phyloP scores from a whole-genome alignment of 2,888 invertebrate species.

The Oscheius sp. region DNA sequence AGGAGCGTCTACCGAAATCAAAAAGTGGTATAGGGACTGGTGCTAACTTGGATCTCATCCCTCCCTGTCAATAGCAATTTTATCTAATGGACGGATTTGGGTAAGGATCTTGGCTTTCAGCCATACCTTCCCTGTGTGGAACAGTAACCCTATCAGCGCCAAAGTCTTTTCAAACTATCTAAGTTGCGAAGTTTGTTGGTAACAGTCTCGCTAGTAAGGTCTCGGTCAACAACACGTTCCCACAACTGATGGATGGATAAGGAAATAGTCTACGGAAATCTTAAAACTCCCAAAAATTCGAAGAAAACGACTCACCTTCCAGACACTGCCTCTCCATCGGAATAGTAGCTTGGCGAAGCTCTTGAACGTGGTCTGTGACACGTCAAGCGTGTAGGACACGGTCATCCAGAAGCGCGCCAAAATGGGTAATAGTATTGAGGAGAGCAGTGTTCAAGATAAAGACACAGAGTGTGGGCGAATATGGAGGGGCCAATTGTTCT shows the following conservation, averaged over 20 bases:
- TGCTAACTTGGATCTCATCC: no score
- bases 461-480: not conserved
- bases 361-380: conserved; percentile 54
- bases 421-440: conserved; percentile 15
- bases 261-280: not conserved
- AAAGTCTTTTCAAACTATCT: no score
- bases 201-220: no score
- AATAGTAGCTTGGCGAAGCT: conserved; percentile 58
- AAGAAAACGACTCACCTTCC: conserved; percentile 46
- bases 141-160: no score
- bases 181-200: no score
- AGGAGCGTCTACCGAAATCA: not conserved
- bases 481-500: no score
- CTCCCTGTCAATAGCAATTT: no score
- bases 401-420: conserved; percentile 45
- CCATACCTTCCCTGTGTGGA: no score
- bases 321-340: conserved; percentile 59
- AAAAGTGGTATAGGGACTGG: not conserved
- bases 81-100: no score
- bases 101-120: no score
- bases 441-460: not conserved
- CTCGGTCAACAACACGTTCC: no score
- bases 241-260: no score
- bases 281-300: not conserved
- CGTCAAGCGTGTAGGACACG: conserved; percentile 57